Percentiles rank a stretch among this genome's conserved stretches.
These are phyloP conservation scores for Hoplodrina ambigua DNA, from an alignment of 2,888 invertebrate genomes.

Conservation along the genomic window DNA sequence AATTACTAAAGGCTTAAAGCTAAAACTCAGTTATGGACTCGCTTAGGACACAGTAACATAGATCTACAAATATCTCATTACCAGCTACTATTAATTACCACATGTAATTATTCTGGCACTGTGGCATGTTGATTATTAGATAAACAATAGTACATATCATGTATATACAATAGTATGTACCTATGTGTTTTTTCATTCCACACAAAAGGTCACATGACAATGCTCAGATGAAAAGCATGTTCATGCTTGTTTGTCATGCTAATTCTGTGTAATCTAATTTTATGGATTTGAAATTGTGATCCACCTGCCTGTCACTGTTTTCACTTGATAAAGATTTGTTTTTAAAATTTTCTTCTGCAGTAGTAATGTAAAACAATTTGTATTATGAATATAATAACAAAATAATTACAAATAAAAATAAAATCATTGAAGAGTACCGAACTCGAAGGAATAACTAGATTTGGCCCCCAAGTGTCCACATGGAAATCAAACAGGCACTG, in stretches of 20 bases:
- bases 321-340: too few relatives aligned
- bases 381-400: not conserved
- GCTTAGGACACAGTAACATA: too few relatives aligned
- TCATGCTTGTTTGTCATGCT: conserved; percentile 23
- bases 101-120: conserved; percentile 1
- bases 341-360: too few relatives aligned
- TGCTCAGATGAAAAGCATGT: conserved; percentile 9
- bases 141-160: conserved; percentile 22
- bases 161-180: too few relatives aligned
- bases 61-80: not conserved
- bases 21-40: too few relatives aligned
- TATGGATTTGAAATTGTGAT: conserved; percentile 3
- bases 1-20: too few relatives aligned
- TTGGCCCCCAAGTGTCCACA: not conserved
- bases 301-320: not conserved
- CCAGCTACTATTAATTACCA: not conserved
- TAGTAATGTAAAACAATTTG: too few relatives aligned
- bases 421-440: conserved; percentile 18
- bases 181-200: not conserved
- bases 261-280: conserved; percentile 22
- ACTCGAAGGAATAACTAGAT: conserved; percentile 8
- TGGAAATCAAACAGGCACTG: too few relatives aligned
- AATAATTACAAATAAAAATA: conserved; percentile 1
- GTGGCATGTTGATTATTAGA: conserved; percentile 22
- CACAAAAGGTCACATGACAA: conserved; percentile 27